Evolutionary conservation across 2,113 vertebrate genomes (phyloP).

Genomic region (Amblyornis subalaris): DNA sequence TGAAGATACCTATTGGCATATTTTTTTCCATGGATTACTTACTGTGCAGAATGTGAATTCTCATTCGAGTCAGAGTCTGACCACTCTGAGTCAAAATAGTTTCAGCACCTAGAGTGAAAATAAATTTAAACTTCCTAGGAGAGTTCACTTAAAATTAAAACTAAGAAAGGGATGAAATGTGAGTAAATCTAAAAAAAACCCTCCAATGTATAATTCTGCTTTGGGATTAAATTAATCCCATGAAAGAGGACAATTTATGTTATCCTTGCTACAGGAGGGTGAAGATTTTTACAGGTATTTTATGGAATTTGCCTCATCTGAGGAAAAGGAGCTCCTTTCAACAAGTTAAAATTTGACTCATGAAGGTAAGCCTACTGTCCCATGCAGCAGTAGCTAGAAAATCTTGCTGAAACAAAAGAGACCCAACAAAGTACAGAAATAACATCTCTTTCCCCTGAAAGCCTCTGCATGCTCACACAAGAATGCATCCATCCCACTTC

Average conservation of each 20-base stretch:
- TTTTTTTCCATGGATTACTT: not conserved
- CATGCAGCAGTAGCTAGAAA: not conserved
- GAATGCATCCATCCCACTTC: not conserved
- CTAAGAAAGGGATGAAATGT: not conserved
- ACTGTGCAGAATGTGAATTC: not conserved
- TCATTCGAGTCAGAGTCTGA: not conserved
- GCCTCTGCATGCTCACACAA: not conserved
- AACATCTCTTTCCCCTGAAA: not conserved
- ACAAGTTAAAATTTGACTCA: not conserved
- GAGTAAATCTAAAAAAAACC: not conserved
- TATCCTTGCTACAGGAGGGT: not conserved
- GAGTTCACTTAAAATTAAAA: not conserved
- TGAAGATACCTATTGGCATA: not conserved
- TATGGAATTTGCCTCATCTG: not conserved
- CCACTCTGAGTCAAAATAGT: not conserved
- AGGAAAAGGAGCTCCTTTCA: not conserved
- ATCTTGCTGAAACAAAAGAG: not conserved
- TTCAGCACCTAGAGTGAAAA: not conserved
- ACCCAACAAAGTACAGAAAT: not conserved
- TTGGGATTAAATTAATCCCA: not conserved
- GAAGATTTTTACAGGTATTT: not conserved
- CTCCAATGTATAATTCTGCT: not conserved
- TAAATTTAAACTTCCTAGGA: not conserved
- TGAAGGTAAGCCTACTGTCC: not conserved
- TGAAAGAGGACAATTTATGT: not conserved